These are phyloP conservation scores for Enteromius viviparus DNA, from an alignment of 2,797 vertebrate genomes.

Conservation along the genomic window DNA sequence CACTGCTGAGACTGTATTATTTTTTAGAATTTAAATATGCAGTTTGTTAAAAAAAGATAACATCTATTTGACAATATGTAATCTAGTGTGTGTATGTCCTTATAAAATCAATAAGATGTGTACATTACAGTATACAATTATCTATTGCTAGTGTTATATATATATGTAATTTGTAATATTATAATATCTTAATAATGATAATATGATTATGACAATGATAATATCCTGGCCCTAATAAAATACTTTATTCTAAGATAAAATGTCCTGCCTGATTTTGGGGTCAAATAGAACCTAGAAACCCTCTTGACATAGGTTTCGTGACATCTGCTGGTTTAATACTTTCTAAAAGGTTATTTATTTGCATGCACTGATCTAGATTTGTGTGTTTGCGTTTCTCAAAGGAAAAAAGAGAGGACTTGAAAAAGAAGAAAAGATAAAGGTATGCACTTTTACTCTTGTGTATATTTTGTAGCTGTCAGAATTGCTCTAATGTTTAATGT, in stretches of 20 bases:
- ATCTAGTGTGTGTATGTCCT: too few relatives aligned
- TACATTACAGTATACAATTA: neutral
- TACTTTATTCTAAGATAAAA: neutral
- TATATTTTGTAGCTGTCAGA: neutral
- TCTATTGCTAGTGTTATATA: neutral
- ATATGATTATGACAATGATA: too few relatives aligned
- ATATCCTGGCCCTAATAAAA: neutral
- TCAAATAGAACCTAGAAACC: neutral
- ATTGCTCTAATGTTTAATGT: too few relatives aligned
- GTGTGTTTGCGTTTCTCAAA: constrained; percentile 60
- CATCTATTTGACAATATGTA: too few relatives aligned
- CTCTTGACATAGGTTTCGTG: neutral
- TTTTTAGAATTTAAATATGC: neutral
- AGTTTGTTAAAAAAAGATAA: too few relatives aligned
- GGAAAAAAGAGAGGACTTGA: constrained; percentile 90
- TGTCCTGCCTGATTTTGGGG: neutral
- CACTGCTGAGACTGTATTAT: neutral
- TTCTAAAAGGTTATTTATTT: neutral
- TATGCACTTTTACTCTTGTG: constrained; percentile 51
- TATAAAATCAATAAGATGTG: neutral
- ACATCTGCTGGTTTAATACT: neutral
- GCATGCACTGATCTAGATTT: neutral
- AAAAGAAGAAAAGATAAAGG: constrained; percentile 86
- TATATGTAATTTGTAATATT: neutral
- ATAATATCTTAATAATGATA: neutral